phyloP scores from a whole-genome alignment of 2,113 vertebrate species.

The Sinosuthora webbiana region DNA sequence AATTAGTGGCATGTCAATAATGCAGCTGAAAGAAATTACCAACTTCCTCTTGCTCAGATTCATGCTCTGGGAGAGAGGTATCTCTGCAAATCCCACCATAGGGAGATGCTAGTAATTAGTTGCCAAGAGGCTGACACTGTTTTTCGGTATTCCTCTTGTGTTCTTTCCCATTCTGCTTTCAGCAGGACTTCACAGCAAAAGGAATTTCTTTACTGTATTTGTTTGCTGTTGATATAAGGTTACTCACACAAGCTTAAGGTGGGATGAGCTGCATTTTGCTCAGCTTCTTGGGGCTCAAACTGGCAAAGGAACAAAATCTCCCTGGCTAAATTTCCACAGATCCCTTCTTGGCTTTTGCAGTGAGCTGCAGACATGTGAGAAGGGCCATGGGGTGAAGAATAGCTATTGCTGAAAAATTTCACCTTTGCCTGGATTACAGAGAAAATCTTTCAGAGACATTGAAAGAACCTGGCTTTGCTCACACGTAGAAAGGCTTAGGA shows the following conservation, averaged over 20 bases:
- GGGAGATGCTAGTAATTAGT: not conserved
- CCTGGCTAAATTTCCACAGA: not conserved
- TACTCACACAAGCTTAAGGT: not conserved
- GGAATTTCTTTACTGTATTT: not conserved
- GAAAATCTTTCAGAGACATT: not conserved
- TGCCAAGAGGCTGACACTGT: not conserved
- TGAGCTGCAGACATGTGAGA: not conserved
- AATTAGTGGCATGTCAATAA: not conserved
- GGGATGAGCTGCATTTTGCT: not conserved
- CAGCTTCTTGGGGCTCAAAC: not conserved
- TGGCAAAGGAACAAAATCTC: not conserved
- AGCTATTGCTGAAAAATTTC: not conserved
- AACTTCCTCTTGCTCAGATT: not conserved
- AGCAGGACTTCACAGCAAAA: not conserved
- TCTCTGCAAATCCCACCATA: not conserved
- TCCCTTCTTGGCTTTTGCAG: not conserved
- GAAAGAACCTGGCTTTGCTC: slow-evolving; percentile 6
- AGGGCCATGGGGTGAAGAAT: not conserved
- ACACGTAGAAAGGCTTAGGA: not conserved
- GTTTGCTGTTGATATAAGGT: slow-evolving; percentile 6
- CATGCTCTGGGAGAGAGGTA: not conserved
- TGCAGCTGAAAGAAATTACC: not conserved
- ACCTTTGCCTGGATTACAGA: not conserved
- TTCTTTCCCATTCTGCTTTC: not conserved
- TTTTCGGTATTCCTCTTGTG: not conserved